These are phyloP conservation scores for Tethea ocularis DNA, from an alignment of 2,888 invertebrate genomes.

Conservation along the genomic window DNA sequence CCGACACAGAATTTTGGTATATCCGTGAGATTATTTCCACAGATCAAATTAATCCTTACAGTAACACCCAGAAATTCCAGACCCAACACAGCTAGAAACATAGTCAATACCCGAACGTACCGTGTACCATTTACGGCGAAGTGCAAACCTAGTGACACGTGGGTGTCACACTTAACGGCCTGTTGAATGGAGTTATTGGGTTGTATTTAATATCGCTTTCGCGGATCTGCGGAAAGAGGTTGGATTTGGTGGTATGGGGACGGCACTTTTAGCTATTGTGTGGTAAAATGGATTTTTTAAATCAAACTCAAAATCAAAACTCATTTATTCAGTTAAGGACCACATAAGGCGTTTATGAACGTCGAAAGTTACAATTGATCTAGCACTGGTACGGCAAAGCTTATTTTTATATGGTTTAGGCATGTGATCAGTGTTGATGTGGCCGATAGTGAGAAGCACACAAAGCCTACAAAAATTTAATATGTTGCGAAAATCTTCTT, in stretches of 20 bases:
- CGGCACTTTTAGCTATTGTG: not conserved
- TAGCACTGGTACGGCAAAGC: too few relatives aligned
- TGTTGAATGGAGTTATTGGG: slow-evolving; percentile 35
- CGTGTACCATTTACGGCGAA: slow-evolving; percentile 23
- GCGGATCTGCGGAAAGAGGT: slow-evolving; percentile 29
- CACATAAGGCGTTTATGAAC: too few relatives aligned
- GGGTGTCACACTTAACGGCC: slow-evolving; percentile 39
- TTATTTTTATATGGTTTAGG: too few relatives aligned
- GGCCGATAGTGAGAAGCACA: too few relatives aligned
- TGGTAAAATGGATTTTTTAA: not conserved
- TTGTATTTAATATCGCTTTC: slow-evolving; percentile 28
- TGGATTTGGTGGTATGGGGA: slow-evolving; percentile 15
- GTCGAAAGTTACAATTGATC: too few relatives aligned
- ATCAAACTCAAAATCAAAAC: too few relatives aligned
- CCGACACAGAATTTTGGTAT: not conserved
- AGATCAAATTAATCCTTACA: not conserved
- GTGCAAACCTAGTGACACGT: slow-evolving; percentile 42
- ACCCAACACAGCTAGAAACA: not conserved
- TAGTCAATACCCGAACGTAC: slow-evolving; percentile 12
- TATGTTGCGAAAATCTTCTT: too few relatives aligned
- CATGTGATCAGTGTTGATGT: too few relatives aligned
- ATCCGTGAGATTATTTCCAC: not conserved
- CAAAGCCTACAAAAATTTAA: too few relatives aligned
- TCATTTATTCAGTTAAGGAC: too few relatives aligned
- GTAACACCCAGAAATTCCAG: slow-evolving; percentile 3